Evolutionary conservation across 2,888 invertebrate species (phyloP).

Genomic region (Phragmatobia fuliginosa): DNA sequence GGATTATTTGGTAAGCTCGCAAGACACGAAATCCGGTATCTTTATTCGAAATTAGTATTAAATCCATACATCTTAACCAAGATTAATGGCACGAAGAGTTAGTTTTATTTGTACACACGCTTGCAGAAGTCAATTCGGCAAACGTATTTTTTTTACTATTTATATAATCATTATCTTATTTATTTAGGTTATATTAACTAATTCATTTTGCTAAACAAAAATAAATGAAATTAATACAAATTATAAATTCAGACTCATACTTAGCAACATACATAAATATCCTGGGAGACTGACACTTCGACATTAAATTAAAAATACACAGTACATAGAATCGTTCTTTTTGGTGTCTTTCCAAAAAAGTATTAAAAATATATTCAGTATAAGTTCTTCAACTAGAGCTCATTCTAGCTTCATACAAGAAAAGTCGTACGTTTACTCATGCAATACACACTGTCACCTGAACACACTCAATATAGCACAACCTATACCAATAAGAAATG

Average conservation of each 20-base stretch:
- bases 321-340: not conserved
- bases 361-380: no score
- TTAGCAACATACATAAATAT: no score
- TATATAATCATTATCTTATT: no score
- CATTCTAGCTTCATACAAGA: no score
- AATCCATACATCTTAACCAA: not conserved
- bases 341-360: not conserved
- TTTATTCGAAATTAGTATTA: not conserved
- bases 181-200: no score
- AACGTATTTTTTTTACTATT: no score
- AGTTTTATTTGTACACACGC: not conserved
- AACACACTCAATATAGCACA: constrained; percentile 55
- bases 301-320: not conserved
- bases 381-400: no score
- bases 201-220: no score
- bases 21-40: not conserved
- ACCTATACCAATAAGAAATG: constrained; percentile 45
- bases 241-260: no score
- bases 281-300: not conserved
- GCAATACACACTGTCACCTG: constrained; percentile 48
- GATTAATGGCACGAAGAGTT: not conserved
- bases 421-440: constrained; percentile 27
- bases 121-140: not conserved
- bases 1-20: not conserved
- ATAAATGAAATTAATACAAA: no score